These are phyloP conservation scores for Arbacia lixula DNA, from an alignment of 53 echinoderm and acorn worm species.

Conservation along the genomic window DNA sequence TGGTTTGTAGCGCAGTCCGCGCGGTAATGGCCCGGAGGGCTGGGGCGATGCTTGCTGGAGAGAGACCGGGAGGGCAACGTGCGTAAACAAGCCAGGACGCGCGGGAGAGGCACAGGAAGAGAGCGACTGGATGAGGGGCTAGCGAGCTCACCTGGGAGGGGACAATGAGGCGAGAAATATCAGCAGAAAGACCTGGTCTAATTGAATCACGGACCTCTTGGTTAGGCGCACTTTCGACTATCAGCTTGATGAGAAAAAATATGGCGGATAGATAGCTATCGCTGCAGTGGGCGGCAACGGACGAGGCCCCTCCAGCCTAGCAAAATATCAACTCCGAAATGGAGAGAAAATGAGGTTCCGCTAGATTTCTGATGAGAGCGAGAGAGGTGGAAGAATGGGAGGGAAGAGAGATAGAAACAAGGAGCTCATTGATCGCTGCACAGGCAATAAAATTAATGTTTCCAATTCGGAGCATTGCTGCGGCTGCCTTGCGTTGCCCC, in stretches of 20 bases:
- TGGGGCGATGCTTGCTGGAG: neutral
- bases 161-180: neutral
- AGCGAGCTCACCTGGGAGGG: constrained; percentile 21
- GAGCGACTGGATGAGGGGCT: neutral
- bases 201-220: constrained; percentile 45
- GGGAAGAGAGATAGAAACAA: constrained; percentile 16
- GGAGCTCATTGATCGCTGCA: constrained; percentile 29
- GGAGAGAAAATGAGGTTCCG: constrained; percentile 22
- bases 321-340: constrained; percentile 44
- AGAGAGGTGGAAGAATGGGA: neutral
- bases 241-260: constrained; percentile 38
- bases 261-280: constrained; percentile 28
- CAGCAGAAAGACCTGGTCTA: neutral
- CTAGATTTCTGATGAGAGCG: constrained; percentile 3
- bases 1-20: neutral
- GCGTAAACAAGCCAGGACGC: constrained; percentile 29
- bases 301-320: constrained; percentile 29
- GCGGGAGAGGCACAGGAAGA: neutral
- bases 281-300: neutral
- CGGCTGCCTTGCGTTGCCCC: constrained; percentile 31
- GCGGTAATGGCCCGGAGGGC: neutral
- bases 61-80: neutral
- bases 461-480: constrained; percentile 28
- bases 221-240: constrained; percentile 45
- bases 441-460: constrained; percentile 48